These are phyloP conservation scores for Hypomecis punctinalis DNA, from an alignment of 2,888 invertebrate genomes.

Conservation along the genomic window DNA sequence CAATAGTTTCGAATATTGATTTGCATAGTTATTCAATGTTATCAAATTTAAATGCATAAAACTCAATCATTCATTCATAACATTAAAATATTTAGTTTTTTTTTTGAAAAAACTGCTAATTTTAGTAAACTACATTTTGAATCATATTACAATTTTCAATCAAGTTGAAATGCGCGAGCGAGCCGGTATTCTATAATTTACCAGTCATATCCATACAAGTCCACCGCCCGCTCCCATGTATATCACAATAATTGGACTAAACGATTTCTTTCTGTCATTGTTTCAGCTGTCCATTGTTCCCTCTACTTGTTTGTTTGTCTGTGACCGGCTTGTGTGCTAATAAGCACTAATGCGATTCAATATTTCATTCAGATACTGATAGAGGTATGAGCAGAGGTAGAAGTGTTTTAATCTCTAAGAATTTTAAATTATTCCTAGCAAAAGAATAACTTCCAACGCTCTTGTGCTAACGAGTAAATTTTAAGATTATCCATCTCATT, in stretches of 20 bases:
- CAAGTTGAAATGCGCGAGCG: no score
- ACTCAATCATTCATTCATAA: no score
- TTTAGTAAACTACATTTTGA: no score
- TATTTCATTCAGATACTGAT: constrained; percentile 73
- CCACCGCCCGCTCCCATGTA: constrained; percentile 53
- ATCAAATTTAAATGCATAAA: no score
- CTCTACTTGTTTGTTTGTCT: constrained; percentile 64
- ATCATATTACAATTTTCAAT: no score
- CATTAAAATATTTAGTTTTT: no score
- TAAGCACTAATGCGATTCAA: constrained; percentile 77
- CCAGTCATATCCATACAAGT: constrained; percentile 56
- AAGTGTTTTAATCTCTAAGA: not conserved
- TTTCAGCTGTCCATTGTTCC: constrained; percentile 75
- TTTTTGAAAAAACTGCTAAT: no score
- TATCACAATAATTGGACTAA: constrained; percentile 82
- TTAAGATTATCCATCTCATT: no score
- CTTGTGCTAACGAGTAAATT: no score
- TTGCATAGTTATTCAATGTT: no score
- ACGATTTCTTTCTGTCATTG: constrained; percentile 81
- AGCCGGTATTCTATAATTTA: not conserved
- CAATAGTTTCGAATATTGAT: no score
- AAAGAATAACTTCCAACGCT: no score
- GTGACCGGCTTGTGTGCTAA: constrained; percentile 68
- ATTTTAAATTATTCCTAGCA: not conserved
- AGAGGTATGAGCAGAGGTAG: constrained; percentile 8